Conservation (phyloP, 2,888 invertebrate genomes). For the Synergus itoensis region DNA sequence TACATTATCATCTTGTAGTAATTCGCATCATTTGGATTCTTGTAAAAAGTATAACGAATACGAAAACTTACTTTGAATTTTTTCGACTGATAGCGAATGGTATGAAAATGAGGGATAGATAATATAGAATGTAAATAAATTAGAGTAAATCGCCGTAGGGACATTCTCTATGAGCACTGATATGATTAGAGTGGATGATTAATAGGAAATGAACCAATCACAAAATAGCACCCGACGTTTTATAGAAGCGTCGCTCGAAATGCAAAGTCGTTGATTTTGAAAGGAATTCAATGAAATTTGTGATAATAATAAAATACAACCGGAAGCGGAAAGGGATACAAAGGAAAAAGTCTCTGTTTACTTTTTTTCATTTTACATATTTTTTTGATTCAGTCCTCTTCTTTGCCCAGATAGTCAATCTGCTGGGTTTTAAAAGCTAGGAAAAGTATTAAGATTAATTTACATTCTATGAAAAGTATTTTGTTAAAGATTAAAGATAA, state of each 20-base stretch:
- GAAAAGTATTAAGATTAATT: slow-evolving; percentile 34
- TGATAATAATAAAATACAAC: slow-evolving; percentile 30
- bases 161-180: slow-evolving; percentile 12
- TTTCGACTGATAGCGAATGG: slow-evolving; percentile 34
- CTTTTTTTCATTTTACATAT: slow-evolving; percentile 4
- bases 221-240: slow-evolving; percentile 8
- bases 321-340: slow-evolving; percentile 10
- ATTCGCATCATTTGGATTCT: slow-evolving; percentile 3
- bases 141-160: slow-evolving; percentile 30
- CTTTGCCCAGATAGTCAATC: slow-evolving; percentile 19
- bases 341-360: slow-evolving; percentile 1
- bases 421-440: slow-evolving; percentile 19
- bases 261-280: slow-evolving; percentile 9
- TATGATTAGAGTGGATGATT: slow-evolving; percentile 38
- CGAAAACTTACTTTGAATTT: slow-evolving; percentile 20
- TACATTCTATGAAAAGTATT: slow-evolving; percentile 41
- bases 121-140: slow-evolving; percentile 31
- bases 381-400: slow-evolving; percentile 22
- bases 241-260: slow-evolving; percentile 12
- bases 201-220: slow-evolving; percentile 36
- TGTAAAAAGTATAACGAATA: slow-evolving; percentile 6
- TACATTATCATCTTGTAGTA: not conserved
- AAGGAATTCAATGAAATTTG: slow-evolving; percentile 22
- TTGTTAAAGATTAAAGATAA: slow-evolving; percentile 24
- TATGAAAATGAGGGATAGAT: slow-evolving; percentile 11